Evolutionary conservation across 2,888 invertebrate species (phyloP).

Genomic region (Drosophila cognata): DNA sequence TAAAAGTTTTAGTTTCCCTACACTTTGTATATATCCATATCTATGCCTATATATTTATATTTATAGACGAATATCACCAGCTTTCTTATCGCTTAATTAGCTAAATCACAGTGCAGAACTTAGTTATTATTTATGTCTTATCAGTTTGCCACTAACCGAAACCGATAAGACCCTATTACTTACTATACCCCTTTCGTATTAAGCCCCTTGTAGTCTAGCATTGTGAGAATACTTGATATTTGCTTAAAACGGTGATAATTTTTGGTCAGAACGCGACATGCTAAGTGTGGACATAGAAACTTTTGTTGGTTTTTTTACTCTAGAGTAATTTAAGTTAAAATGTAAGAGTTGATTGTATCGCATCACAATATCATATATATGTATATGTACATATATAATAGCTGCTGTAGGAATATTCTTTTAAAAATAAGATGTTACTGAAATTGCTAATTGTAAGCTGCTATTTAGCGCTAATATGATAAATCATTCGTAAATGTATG

Average conservation of each 20-base stretch:
- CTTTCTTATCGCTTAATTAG: slow-evolving; percentile 30
- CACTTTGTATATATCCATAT: neutral
- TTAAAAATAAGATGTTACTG: neutral
- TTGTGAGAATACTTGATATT: neutral
- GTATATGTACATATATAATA: neutral
- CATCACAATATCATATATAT: neutral
- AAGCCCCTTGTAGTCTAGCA: neutral
- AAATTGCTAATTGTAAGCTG: neutral
- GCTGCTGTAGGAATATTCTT: neutral
- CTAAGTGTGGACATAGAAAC: neutral
- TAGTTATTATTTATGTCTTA: slow-evolving; percentile 2
- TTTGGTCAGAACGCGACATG: neutral
- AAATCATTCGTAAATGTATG: too few relatives aligned
- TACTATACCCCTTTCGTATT: neutral
- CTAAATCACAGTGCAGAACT: slow-evolving; percentile 26
- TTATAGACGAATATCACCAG: neutral
- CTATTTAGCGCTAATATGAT: neutral
- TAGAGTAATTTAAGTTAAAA: neutral
- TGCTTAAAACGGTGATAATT: neutral
- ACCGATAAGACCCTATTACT: slow-evolving; percentile 40
- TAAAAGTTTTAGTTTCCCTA: neutral
- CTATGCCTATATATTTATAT: neutral
- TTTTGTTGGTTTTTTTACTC: neutral
- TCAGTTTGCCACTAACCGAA: slow-evolving; percentile 11
- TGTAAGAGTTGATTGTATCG: neutral